A percentile compares a stretch with the other conserved stretches of the same genome.
Conservation (phyloP, 2,113 vertebrate genomes). For the Cairina moschata region DNA sequence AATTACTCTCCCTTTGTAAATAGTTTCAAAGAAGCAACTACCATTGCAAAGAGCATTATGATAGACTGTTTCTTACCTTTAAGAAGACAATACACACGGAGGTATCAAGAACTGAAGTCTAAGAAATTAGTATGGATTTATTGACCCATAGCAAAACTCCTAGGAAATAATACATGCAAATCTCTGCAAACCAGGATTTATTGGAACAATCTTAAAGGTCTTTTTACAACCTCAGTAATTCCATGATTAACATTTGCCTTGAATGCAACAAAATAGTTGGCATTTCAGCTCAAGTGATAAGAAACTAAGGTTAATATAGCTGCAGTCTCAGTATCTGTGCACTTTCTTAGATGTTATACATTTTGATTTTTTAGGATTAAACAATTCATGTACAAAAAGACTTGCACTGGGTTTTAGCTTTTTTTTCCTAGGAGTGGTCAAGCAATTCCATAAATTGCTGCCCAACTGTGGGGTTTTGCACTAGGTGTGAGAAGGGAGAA, state of each 20-base stretch:
- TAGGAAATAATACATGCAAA: background rate
- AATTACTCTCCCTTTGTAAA: background rate
- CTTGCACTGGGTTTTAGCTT: background rate
- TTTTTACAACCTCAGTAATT: background rate
- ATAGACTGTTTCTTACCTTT: background rate
- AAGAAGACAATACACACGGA: background rate
- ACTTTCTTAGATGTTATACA: background rate
- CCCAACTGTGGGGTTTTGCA: background rate
- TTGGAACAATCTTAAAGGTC: background rate
- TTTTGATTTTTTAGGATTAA: background rate
- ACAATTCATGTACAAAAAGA: background rate
- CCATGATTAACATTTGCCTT: background rate
- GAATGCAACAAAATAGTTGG: background rate
- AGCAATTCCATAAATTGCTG: background rate
- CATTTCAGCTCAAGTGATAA: background rate
- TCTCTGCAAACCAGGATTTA: background rate
- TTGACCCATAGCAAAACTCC: rapidly evolving
- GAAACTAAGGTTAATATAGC: background rate
- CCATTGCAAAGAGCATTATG: background rate
- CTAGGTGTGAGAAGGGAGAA: constrained; percentile 30
- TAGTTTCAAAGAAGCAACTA: background rate
- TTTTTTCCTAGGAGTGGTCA: background rate
- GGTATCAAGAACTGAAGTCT: rapidly evolving
- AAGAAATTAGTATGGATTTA: background rate
- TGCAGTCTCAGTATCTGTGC: background rate